Evolutionary conservation across 1,140 invertebrate species (phyloP).

Genomic region (Zaprionus ghesquierei): DNA sequence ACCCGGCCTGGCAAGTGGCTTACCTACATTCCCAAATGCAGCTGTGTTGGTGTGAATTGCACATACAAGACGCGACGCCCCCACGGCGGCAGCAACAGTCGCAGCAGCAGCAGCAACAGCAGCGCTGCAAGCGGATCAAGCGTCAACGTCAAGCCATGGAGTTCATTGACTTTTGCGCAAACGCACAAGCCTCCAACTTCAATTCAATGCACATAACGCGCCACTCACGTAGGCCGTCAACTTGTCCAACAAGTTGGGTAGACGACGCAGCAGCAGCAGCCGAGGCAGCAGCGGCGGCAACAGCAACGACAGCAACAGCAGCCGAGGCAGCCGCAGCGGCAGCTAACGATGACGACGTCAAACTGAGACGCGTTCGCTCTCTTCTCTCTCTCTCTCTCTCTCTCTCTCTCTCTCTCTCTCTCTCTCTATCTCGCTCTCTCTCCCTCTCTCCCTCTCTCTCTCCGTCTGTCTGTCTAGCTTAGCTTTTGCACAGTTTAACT

Average conservation of each 20-base stretch:
- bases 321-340: slow-evolving; percentile 15
- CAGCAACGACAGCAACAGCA: slow-evolving; percentile 24
- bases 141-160: slow-evolving; percentile 45
- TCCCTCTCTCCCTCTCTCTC: slow-evolving; percentile 6
- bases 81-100: slow-evolving; percentile 30
- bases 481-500: slow-evolving; percentile 48
- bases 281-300: slow-evolving; percentile 5
- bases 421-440: not conserved
- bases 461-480: slow-evolving; percentile 14
- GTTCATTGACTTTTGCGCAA: slow-evolving; percentile 79
- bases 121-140: slow-evolving; percentile 36
- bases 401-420: not conserved
- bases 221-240: slow-evolving; percentile 77
- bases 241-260: slow-evolving; percentile 79
- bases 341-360: slow-evolving; percentile 68
- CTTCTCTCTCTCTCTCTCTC: not conserved
- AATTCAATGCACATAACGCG: slow-evolving; percentile 72
- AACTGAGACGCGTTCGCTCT: slow-evolving; percentile 18
- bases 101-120: slow-evolving; percentile 11
- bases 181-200: slow-evolving; percentile 78
- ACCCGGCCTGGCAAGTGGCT: slow-evolving; percentile 65
- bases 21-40: slow-evolving; percentile 71
- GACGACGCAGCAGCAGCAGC: slow-evolving; percentile 46
- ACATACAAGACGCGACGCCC: slow-evolving; percentile 47
- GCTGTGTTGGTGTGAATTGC: slow-evolving; percentile 60